These are phyloP conservation scores for Pachypanchax playfairii DNA, from an alignment of 2,113 vertebrate genomes.

Conservation along the genomic window DNA sequence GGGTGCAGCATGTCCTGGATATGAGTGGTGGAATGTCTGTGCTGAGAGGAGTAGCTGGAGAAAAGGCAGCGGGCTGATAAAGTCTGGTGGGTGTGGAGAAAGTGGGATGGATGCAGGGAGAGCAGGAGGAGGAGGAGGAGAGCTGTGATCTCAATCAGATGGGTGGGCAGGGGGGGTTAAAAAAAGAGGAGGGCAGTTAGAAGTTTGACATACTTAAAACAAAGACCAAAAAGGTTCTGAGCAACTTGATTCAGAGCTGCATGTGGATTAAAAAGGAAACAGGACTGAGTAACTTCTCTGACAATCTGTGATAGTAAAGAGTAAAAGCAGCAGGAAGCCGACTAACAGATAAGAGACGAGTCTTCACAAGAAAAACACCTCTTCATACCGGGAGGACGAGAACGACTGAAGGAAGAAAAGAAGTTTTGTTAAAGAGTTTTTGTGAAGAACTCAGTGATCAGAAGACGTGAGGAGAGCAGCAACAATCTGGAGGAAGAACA, in stretches of 20 bases:
- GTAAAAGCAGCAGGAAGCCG: slow-evolving; percentile 37
- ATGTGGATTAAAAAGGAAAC: slow-evolving; percentile 15
- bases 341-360: slow-evolving; percentile 43
- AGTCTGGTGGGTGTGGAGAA: slow-evolving; percentile 65
- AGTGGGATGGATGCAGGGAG: slow-evolving; percentile 50
- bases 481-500: slow-evolving; percentile 62
- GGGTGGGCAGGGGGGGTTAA: slow-evolving; percentile 19
- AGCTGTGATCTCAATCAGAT: slow-evolving; percentile 27
- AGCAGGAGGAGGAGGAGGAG: slow-evolving; percentile 40
- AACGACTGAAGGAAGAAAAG: background rate
- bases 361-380: slow-evolving; percentile 21
- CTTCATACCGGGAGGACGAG: slow-evolving; percentile 4
- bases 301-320: slow-evolving; percentile 29
- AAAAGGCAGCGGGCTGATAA: slow-evolving; percentile 48
- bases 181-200: slow-evolving; percentile 25
- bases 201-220: slow-evolving; percentile 56
- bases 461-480: slow-evolving; percentile 26
- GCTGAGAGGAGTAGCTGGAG: slow-evolving; percentile 50
- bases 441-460: background rate
- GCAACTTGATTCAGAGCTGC: slow-evolving; percentile 6
- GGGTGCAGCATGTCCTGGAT: slow-evolving; percentile 55
- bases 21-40: slow-evolving; percentile 55
- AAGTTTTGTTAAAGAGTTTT: background rate
- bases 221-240: slow-evolving; percentile 38
- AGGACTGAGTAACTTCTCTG: slow-evolving; percentile 29